Evolutionary conservation across 2,113 vertebrate genomes (phyloP).

Genomic region (Euleptes europaea): DNA sequence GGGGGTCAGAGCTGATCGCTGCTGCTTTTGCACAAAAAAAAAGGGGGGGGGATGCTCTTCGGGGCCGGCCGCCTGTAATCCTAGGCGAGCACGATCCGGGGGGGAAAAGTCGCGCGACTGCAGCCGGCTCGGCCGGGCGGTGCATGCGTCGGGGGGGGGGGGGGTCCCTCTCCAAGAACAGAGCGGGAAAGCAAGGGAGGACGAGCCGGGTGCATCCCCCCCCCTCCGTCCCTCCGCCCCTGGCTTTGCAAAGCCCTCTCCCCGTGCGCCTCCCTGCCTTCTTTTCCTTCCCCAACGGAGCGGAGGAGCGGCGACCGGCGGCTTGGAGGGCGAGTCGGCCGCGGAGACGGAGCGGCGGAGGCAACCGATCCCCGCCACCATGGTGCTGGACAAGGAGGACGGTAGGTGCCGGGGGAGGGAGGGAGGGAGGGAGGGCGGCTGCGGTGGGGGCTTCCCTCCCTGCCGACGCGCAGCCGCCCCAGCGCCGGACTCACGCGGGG

Average conservation of each 20-base stretch:
- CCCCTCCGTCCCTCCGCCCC: not conserved
- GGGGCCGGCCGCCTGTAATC: constrained; percentile 56
- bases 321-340: constrained; percentile 72
- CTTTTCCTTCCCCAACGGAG: constrained; percentile 6
- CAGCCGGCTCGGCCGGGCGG: constrained; percentile 21
- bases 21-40: not conserved
- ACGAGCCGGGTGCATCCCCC: not conserved
- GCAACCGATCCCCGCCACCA: constrained; percentile 82
- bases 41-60: constrained; percentile 47
- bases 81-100: constrained; percentile 67
- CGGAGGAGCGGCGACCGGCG: constrained; percentile 50
- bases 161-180: not conserved
- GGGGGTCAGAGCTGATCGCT: constrained; percentile 47
- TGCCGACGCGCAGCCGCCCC: not conserved
- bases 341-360: constrained; percentile 80
- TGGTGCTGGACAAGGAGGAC: constrained; percentile 95
- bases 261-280: not conserved
- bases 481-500: too few species aligned
- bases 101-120: constrained; percentile 65
- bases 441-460: not conserved
- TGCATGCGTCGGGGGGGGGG: not conserved
- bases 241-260: not conserved
- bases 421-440: not conserved
- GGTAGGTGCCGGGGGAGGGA: constrained; percentile 77
- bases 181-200: not conserved